Base-by-base conservation (phyloP, 2,797 vertebrate genomes). In the Eupleurogrammus muticus region DNA sequence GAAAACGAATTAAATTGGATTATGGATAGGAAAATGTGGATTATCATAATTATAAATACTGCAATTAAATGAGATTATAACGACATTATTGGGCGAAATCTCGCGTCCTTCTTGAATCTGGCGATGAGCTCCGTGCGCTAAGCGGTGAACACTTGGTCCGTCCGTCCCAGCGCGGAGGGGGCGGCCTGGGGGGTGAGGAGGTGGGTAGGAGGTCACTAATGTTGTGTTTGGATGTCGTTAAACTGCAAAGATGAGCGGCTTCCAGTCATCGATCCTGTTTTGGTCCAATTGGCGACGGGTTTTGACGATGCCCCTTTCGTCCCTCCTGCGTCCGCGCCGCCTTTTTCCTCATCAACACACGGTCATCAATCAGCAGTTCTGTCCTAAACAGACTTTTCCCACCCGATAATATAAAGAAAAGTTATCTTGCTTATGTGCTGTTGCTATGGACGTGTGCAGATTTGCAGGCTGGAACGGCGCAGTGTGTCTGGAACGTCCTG, bases 221-320 rank as follows among this genome's bases (percentile, higher is more conserved):
- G 14, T 69, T 70, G 8, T 34, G 24, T 47, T 69, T 70, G 54
- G 50, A 70, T 70, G 20, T 12, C 0, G 14, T 54, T 32, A 52
- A 53, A 48, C 21, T 1, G 16, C n/a, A 13, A 24, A 28, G 2
- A 36, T 0, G 7, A 1, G 0, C 52, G 20, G 53, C 49, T 59
- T 48, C 16, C 38, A 2, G 11, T 9, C 16, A 21, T 36, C 12
- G 8, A 70, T 52, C 32, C 56, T 1, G 48, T 28, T 57, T 20
- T 20, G 2, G 46, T 49, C 2, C 51, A 3, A 74, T 49, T 60
- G 63, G 34, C 17, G 49, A 10, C 50, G 34, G 10, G 9, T 69
- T 57, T 17, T 64, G 73, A 72, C 28, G 50, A 28, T 34, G 62
- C 74, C 81, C 24, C 86, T 81, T 87, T 90, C 28, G 82, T 17